These are phyloP conservation scores for Drosophila glabriapex DNA, from an alignment of 2,888 invertebrate species.

Conservation along the genomic window DNA sequence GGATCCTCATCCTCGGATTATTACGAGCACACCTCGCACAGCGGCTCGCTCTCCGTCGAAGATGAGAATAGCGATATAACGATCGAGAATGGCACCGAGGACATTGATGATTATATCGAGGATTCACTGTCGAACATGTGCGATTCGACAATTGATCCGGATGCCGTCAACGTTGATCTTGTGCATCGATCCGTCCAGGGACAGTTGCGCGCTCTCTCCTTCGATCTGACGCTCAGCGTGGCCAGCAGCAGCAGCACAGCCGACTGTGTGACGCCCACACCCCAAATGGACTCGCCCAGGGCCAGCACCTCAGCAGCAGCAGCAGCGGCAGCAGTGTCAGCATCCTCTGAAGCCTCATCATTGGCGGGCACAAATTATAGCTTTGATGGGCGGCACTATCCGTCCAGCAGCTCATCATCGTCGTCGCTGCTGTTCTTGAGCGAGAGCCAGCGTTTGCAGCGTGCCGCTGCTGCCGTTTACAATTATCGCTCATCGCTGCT, in stretches of 20 bases:
- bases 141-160: slow-evolving; percentile 79
- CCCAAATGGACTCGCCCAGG: slow-evolving; percentile 36
- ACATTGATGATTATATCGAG: slow-evolving; percentile 83
- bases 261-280: slow-evolving; percentile 61
- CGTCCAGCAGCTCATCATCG: slow-evolving; percentile 38
- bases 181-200: slow-evolving; percentile 45
- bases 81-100: slow-evolving; percentile 83
- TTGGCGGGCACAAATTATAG: background rate
- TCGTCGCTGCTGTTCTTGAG: slow-evolving; percentile 51
- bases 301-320: slow-evolving; percentile 48
- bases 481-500: slow-evolving; percentile 80
- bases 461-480: slow-evolving; percentile 83
- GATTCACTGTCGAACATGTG: slow-evolving; percentile 82
- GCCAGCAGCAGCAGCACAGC: slow-evolving; percentile 1
- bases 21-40: slow-evolving; percentile 76
- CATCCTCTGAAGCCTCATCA: slow-evolving; percentile 7
- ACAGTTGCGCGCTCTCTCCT: slow-evolving; percentile 49
- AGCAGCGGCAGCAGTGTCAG: slow-evolving; percentile 6
- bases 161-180: slow-evolving; percentile 37
- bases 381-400: slow-evolving; percentile 12
- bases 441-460: slow-evolving; percentile 80
- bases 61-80: slow-evolving; percentile 85
- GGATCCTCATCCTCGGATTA: slow-evolving; percentile 74
- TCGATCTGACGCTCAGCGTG: slow-evolving; percentile 56
- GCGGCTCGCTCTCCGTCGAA: slow-evolving; percentile 84